Percentiles rank a stretch among this genome's conserved stretches.
Evolutionary conservation across 2,797 vertebrate species (phyloP).

Genomic region (Rhynchotus rufescens): DNA sequence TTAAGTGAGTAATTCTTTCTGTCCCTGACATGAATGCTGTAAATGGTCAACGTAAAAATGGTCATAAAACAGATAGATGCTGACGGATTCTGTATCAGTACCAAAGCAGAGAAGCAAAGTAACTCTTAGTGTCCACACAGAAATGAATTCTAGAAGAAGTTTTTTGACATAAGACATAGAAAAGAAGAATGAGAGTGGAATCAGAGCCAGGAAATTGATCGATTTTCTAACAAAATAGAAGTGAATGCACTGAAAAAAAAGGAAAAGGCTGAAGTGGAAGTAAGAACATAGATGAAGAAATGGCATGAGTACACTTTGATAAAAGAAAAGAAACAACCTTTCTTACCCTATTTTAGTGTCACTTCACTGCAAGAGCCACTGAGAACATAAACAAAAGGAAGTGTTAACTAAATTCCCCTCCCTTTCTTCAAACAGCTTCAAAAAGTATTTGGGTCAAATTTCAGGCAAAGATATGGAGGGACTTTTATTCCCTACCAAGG

Average conservation of each 20-base stretch:
- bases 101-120: not conserved
- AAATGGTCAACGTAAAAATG: not conserved
- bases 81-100: not conserved
- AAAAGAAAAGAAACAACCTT: constrained; percentile 15
- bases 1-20: not conserved
- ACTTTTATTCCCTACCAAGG: not conserved
- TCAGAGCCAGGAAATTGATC: not conserved
- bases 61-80: not conserved
- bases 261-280: not conserved
- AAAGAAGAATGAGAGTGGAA: not conserved
- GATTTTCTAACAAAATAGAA: not conserved
- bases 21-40: not conserved
- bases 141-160: not conserved
- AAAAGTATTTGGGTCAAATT: constrained; percentile 28
- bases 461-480: not conserved
- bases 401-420: constrained; percentile 13
- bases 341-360: not conserved
- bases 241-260: not conserved
- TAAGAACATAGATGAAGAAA: not conserved
- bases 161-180: not conserved
- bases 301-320: not conserved
- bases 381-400: constrained; percentile 33
- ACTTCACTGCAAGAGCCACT: constrained; percentile 20
- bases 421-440: not conserved
- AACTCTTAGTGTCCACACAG: not conserved